These are phyloP conservation scores for Macaria notata DNA, from an alignment of 2,888 invertebrate species.

Conservation along the genomic window DNA sequence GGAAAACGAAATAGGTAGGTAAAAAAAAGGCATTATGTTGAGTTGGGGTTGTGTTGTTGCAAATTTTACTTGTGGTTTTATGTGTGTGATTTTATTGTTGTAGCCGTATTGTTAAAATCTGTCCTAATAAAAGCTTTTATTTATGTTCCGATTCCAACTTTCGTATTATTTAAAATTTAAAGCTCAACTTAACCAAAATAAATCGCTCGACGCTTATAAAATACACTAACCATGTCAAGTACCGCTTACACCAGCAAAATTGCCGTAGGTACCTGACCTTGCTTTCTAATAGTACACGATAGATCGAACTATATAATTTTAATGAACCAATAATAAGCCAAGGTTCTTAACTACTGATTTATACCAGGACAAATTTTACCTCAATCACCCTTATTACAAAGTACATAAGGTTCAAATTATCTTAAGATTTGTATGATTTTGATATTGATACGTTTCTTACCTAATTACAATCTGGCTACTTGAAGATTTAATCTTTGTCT, in stretches of 20 bases:
- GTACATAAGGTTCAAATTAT: conserved; percentile 11
- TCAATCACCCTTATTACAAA: conserved; percentile 23
- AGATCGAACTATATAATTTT: conserved; percentile 66
- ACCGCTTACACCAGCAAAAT: conserved; percentile 48
- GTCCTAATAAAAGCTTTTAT: too few species aligned
- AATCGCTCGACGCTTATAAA: conserved; percentile 30
- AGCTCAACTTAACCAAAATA: not conserved
- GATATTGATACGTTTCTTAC: conserved; percentile 21
- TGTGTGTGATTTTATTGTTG: too few species aligned
- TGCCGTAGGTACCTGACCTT: conserved; percentile 54
- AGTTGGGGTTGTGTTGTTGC: too few species aligned
- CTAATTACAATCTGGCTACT: conserved; percentile 56
- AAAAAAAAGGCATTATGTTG: too few species aligned
- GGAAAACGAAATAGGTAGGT: too few species aligned
- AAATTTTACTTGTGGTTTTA: too few species aligned
- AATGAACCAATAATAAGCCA: conserved; percentile 73
- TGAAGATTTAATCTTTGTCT: conserved; percentile 57
- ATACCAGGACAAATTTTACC: conserved; percentile 37
- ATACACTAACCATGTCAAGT: conserved; percentile 29
- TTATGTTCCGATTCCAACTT: too few species aligned
- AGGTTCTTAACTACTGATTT: conserved; percentile 59
- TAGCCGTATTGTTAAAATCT: too few species aligned
- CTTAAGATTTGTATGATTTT: not conserved
- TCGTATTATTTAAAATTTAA: too few species aligned
- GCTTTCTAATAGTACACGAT: conserved; percentile 71